phyloP scores from a whole-genome alignment of 2,888 invertebrate species.

The Xiphydria camelus region DNA sequence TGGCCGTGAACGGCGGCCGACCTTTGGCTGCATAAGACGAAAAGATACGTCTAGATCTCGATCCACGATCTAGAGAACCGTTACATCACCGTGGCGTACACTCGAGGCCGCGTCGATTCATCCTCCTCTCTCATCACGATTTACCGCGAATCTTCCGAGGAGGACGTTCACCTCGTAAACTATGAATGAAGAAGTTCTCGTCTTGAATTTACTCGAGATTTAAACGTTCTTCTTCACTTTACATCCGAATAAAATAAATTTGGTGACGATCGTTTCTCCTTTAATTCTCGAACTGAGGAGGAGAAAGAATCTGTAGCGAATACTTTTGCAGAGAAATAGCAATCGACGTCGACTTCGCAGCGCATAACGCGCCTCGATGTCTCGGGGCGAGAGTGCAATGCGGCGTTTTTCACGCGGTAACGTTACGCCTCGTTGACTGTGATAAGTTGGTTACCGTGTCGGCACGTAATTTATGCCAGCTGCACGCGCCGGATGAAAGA shows the following conservation, averaged over 20 bases:
- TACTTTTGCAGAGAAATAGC: too few species aligned
- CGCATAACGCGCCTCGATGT: too few species aligned
- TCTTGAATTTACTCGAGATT: too few species aligned
- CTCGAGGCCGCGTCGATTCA: conserved; percentile 31
- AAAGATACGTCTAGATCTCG: too few species aligned
- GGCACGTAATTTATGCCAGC: neutral
- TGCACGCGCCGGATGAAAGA: neutral
- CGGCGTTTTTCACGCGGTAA: neutral
- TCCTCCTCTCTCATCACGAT: conserved; percentile 13
- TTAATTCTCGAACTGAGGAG: too few species aligned
- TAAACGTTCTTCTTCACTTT: too few species aligned
- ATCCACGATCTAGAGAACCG: conserved; percentile 1
- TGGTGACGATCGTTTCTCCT: too few species aligned
- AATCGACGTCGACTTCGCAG: too few species aligned
- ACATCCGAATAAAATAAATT: too few species aligned
- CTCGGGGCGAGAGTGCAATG: neutral
- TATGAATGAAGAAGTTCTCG: too few species aligned
- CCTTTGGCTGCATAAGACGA: too few species aligned
- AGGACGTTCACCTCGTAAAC: conserved; percentile 1
- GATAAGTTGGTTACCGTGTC: neutral
- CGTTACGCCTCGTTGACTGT: neutral
- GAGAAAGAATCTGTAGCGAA: too few species aligned
- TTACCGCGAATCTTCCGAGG: conserved; percentile 8
- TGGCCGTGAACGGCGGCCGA: conserved; percentile 37
- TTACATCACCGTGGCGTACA: conserved; percentile 21